Evolutionary conservation across 2,113 vertebrate species (phyloP).

Genomic region (Brienomyrus longianalis): DNA sequence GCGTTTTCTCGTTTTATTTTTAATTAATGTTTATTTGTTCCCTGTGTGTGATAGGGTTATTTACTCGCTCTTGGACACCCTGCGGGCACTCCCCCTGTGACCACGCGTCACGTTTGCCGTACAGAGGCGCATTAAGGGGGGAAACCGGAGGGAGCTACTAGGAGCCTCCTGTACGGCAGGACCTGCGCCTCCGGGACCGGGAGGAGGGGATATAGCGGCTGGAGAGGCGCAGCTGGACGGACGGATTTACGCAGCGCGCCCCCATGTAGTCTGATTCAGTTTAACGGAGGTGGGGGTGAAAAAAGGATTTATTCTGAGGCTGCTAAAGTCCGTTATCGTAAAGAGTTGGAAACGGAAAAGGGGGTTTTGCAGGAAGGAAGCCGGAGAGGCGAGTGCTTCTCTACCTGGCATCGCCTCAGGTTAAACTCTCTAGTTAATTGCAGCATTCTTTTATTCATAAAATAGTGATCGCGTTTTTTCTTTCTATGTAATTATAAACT

Average conservation of each 20-base stretch:
- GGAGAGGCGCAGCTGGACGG: slow-evolving; percentile 34
- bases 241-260: slow-evolving; percentile 34
- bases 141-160: slow-evolving; percentile 40
- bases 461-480: background rate
- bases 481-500: slow-evolving; percentile 18
- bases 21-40: background rate
- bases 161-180: slow-evolving; percentile 30
- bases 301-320: background rate
- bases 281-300: background rate
- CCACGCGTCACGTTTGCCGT: slow-evolving; percentile 23
- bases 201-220: slow-evolving; percentile 8
- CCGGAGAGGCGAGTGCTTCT: slow-evolving; percentile 29
- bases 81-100: background rate
- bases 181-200: background rate
- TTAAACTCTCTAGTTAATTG: background rate
- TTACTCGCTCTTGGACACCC: slow-evolving; percentile 28
- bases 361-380: slow-evolving; percentile 52
- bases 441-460: background rate
- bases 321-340: slow-evolving; percentile 34
- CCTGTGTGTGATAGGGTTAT: slow-evolving; percentile 25
- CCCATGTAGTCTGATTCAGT: slow-evolving; percentile 21
- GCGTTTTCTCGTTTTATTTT: background rate
- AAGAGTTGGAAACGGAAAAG: slow-evolving; percentile 30
- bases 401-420: slow-evolving; percentile 24
- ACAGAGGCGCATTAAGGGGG: background rate